A percentile compares a stretch with the other conserved stretches of the same genome.
Conservation (phyloP, 2,888 invertebrate genomes). For the Chrysopilus asiliformis region DNA sequence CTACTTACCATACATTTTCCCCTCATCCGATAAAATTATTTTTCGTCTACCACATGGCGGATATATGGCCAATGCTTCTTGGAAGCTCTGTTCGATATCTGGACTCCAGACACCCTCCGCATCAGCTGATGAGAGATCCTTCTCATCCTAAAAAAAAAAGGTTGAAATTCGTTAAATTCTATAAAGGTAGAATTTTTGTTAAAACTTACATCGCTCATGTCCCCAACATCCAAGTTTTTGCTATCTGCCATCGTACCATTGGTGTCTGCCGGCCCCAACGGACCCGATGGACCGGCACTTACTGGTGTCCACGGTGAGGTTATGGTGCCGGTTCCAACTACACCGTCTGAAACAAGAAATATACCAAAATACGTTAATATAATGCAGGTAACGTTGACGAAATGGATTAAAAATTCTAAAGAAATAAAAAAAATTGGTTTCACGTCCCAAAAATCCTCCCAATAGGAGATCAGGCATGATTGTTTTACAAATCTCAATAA, state of each 20-base stretch:
- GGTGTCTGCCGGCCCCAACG: slow-evolving; percentile 62
- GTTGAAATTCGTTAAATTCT: background rate
- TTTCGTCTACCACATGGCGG: slow-evolving; percentile 98
- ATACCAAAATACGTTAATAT: too few species aligned
- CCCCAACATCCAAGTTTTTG: slow-evolving; percentile 85
- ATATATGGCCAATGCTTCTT: slow-evolving; percentile 98
- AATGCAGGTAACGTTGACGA: too few species aligned
- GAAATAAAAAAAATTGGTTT: too few species aligned
- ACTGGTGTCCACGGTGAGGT: slow-evolving; percentile 93
- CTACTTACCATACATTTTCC: slow-evolving; percentile 99
- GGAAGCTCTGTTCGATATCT: slow-evolving; percentile 99
- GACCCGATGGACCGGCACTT: slow-evolving; percentile 53
- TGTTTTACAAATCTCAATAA: too few species aligned
- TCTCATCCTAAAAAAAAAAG: slow-evolving; percentile 48
- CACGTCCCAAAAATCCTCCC: too few species aligned
- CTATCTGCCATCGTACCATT: slow-evolving; percentile 85
- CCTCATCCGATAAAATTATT: slow-evolving; percentile 99
- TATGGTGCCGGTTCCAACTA: slow-evolving; percentile 82
- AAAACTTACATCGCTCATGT: slow-evolving; percentile 74
- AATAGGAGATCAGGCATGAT: too few species aligned
- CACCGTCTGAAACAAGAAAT: slow-evolving; percentile 43
- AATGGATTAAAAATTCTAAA: too few species aligned
- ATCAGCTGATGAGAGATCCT: slow-evolving; percentile 89
- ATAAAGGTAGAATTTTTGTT: slow-evolving; percentile 8
- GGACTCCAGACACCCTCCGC: slow-evolving; percentile 99